These are phyloP conservation scores for Puntigrus tetrazona DNA, from an alignment of 2,113 vertebrate species.

Conservation along the genomic window DNA sequence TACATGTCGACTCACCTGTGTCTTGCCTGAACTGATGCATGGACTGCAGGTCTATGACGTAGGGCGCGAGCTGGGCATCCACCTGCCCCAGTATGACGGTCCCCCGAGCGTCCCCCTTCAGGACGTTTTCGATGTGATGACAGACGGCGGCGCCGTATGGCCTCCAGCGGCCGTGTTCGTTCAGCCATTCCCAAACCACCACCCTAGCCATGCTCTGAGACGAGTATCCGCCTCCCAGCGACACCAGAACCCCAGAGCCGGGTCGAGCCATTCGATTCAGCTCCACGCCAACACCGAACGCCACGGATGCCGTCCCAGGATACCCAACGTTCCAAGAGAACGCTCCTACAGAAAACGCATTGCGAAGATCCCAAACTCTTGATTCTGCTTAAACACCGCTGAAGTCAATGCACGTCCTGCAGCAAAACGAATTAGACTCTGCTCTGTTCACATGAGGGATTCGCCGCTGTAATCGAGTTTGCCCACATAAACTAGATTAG, in stretches of 20 bases:
- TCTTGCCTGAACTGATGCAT: conserved; percentile 98
- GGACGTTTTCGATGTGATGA: conserved; percentile 92
- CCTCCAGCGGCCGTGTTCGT: conserved; percentile 91
- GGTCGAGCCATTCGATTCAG: conserved; percentile 72
- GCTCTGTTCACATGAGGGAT: conserved; percentile 9
- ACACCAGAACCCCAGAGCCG: conserved; percentile 70
- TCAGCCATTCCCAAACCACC: conserved; percentile 98
- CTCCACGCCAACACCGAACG: background rate
- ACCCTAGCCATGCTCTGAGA: conserved; percentile 90
- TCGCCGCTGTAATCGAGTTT: background rate
- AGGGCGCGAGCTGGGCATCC: conserved; percentile 88
- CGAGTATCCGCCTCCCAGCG: conserved; percentile 76
- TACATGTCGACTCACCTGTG: conserved; percentile 80
- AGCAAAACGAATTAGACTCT: background rate
- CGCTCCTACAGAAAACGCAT: background rate
- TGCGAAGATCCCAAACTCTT: background rate
- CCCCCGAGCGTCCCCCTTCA: conserved; percentile 87
- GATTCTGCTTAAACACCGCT: background rate
- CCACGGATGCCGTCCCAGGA: background rate
- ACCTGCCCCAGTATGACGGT: conserved; percentile 91
- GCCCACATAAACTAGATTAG: conserved; percentile 15
- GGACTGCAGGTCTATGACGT: conserved; percentile 93
- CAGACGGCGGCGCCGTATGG: conserved; percentile 90
- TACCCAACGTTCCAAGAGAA: background rate
- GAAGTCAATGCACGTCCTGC: background rate